phyloP scores from a whole-genome alignment of 2,113 vertebrate species.

The Axis porcinus region DNA sequence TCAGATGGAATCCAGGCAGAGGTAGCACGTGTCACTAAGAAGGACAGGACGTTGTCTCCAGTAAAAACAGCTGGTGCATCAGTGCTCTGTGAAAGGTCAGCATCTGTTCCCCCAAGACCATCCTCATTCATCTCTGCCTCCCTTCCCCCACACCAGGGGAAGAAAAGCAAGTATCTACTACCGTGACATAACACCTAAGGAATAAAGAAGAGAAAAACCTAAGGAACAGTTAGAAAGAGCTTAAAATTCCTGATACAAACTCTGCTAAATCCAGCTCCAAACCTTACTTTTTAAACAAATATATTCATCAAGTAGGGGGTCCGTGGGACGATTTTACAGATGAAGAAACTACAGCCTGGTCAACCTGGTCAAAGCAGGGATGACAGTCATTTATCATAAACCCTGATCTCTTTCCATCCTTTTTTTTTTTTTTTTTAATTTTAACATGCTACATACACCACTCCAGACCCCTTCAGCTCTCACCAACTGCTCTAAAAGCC shows the following conservation, averaged over 20 bases:
- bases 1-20: background rate
- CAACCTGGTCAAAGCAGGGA: background rate
- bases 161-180: background rate
- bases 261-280: background rate
- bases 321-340: background rate
- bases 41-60: background rate
- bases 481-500: background rate
- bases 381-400: background rate
- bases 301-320: background rate
- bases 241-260: background rate
- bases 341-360: background rate
- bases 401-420: background rate
- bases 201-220: background rate
- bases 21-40: background rate
- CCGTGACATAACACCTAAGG: background rate
- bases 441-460: background rate
- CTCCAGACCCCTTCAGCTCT: background rate
- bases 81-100: rapidly evolving
- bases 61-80: background rate
- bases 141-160: background rate
- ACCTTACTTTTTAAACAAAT: background rate
- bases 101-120: background rate
- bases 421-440: background rate
- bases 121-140: background rate
- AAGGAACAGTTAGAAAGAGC: background rate